Evolutionary conservation across 2,113 vertebrate species (phyloP).

Genomic region (Phoxinus phoxinus): DNA sequence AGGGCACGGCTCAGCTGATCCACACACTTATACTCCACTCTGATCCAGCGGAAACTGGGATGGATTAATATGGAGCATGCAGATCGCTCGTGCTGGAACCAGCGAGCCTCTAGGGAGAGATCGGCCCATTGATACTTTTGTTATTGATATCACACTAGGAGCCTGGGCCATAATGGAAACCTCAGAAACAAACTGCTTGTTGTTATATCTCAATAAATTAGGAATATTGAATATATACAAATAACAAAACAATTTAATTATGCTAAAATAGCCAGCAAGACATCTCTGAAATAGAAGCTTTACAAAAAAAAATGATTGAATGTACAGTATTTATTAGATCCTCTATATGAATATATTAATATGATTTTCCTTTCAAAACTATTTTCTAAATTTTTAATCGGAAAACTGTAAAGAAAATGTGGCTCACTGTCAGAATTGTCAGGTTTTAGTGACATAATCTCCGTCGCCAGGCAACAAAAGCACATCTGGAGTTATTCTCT

Average conservation of each 20-base stretch:
- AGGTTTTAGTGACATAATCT: background rate
- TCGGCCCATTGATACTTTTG: background rate
- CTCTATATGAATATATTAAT: no score
- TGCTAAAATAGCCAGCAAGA: background rate
- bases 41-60: background rate
- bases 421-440: background rate
- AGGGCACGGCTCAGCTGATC: conserved; percentile 41
- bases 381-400: background rate
- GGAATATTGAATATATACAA: background rate
- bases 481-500: background rate
- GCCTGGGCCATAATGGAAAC: background rate
- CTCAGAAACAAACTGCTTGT: background rate
- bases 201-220: background rate
- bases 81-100: background rate
- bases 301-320: no score
- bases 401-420: background rate
- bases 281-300: no score
- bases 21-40: conserved; percentile 31
- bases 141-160: conserved; percentile 1
- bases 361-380: background rate
- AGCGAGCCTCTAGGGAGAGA: background rate
- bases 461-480: background rate
- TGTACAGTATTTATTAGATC: background rate
- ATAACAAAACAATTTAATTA: no score
- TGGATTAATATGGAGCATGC: background rate